Evolutionary conservation across 2,888 invertebrate species (phyloP).

Genomic region (Drosophila fulvimacula): DNA sequence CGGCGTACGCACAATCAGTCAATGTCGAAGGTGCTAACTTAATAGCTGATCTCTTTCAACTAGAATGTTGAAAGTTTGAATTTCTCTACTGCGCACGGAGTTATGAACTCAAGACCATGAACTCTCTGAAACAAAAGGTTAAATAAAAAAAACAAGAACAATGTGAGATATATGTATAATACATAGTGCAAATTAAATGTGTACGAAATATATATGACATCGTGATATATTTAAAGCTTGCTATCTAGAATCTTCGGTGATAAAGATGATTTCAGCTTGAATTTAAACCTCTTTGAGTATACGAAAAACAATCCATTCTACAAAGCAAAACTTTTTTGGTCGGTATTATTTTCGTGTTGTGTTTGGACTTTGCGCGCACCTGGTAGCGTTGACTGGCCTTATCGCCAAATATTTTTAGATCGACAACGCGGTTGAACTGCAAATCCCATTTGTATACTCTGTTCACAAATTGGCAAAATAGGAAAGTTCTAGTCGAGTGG

Average conservation of each 20-base stretch:
- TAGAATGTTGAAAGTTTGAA: not conserved
- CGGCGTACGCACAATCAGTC: conserved; percentile 6
- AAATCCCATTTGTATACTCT: not conserved
- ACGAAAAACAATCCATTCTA: not conserved
- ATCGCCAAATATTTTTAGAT: conserved; percentile 25
- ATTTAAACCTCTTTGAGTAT: not conserved
- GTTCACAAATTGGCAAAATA: not conserved
- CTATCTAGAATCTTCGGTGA: not conserved
- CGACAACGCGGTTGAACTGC: not conserved
- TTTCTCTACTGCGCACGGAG: not conserved
- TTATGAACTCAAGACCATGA: not conserved
- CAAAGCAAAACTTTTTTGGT: not conserved
- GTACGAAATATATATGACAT: not conserved
- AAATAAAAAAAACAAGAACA: not conserved
- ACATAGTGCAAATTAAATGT: not conserved
- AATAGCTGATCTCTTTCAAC: conserved; percentile 2
- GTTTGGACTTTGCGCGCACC: conserved; percentile 40
- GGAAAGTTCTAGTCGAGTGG: not conserved
- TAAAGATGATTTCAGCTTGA: not conserved
- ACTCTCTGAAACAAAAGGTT: not conserved
- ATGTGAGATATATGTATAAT: not conserved
- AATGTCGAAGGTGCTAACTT: not conserved
- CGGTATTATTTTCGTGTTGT: conserved; percentile 1
- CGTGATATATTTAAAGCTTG: not conserved
- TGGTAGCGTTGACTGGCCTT: conserved; percentile 18